Conservation (phyloP, 2,888 invertebrate species). For the Agrypnus murinus region DNA sequence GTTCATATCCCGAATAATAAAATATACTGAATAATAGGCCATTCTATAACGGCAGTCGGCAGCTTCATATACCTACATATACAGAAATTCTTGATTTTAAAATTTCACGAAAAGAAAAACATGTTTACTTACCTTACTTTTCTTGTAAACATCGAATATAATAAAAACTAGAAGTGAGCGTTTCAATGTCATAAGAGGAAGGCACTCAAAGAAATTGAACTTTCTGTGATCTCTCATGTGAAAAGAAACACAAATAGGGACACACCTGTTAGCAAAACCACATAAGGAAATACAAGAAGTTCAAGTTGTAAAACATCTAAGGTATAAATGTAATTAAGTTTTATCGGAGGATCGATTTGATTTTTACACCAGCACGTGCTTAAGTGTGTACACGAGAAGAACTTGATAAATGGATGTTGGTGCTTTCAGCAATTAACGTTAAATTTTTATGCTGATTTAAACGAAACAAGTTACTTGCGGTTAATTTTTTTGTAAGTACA, state of each 20-base stretch:
- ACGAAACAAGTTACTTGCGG: neutral
- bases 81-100: too few species aligned
- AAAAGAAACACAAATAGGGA: slow-evolving; percentile 24
- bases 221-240: slow-evolving; percentile 31
- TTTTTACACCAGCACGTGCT: slow-evolving; percentile 32
- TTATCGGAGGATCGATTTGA: slow-evolving; percentile 24
- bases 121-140: too few species aligned
- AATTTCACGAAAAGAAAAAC: too few species aligned
- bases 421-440: neutral
- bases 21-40: too few species aligned
- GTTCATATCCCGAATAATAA: too few species aligned
- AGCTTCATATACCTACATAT: too few species aligned
- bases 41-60: too few species aligned
- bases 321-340: slow-evolving; percentile 26
- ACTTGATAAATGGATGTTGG: slow-evolving; percentile 3
- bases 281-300: slow-evolving; percentile 18
- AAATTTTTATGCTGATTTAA: neutral
- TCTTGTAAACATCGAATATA: too few species aligned
- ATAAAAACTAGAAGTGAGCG: too few species aligned
- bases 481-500: neutral
- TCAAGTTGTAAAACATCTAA: slow-evolving; percentile 23
- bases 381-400: neutral
- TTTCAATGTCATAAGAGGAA: neutral
- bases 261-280: slow-evolving; percentile 17
- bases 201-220: slow-evolving; percentile 25